Conservation (phyloP, 2,888 invertebrate genomes). For the Tachina lurida region DNA sequence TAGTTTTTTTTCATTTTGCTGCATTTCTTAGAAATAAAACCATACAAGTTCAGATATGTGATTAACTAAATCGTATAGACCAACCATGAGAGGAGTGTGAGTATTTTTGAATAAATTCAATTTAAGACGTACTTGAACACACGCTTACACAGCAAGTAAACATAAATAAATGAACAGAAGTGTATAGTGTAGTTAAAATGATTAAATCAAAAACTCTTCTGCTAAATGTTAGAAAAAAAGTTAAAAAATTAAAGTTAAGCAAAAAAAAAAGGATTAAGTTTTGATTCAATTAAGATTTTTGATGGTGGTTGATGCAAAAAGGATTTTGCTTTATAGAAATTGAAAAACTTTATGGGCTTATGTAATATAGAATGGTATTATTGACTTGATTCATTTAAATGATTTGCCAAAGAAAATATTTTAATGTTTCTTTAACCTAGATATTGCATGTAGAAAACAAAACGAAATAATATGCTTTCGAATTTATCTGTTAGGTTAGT, state of each 20-base stretch:
- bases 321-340: background rate
- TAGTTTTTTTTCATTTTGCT: background rate
- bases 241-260: background rate
- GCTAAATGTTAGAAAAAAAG: background rate
- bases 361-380: background rate
- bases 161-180: slow-evolving; percentile 35
- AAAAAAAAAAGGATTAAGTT: slow-evolving; percentile 8
- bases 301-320: background rate
- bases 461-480: too few relatives aligned
- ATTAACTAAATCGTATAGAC: slow-evolving; percentile 48
- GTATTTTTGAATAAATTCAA: slow-evolving; percentile 51
- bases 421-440: too few relatives aligned
- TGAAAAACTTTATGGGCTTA: too few relatives aligned
- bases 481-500: too few relatives aligned
- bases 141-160: slow-evolving; percentile 28
- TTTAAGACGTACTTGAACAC: slow-evolving; percentile 51
- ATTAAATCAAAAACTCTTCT: slow-evolving; percentile 51
- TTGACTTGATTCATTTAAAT: too few relatives aligned
- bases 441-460: too few relatives aligned
- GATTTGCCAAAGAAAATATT: too few relatives aligned
- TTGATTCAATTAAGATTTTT: slow-evolving; percentile 25
- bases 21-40: slow-evolving; percentile 4
- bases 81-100: background rate
- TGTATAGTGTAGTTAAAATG: slow-evolving; percentile 26
- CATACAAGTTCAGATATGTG: slow-evolving; percentile 38